Percentiles rank a stretch among this genome's conserved stretches.
Evolutionary conservation across 2,113 vertebrate genomes (phyloP).

Genomic region (Rhynchomys soricoides): DNA sequence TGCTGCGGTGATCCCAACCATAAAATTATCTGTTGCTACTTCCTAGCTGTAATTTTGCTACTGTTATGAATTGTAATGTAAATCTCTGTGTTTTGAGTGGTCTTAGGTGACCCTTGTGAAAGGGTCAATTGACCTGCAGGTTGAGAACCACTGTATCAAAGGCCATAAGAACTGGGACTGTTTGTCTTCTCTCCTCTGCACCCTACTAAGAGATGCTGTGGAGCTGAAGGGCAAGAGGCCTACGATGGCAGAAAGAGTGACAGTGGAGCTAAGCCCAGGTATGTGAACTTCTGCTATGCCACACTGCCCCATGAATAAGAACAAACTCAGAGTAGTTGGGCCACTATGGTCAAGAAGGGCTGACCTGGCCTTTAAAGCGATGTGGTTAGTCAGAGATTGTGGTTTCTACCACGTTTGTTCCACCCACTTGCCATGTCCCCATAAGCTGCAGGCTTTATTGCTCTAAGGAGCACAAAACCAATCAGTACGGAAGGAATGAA

Average conservation of each 20-base stretch:
- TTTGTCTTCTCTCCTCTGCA: neutral
- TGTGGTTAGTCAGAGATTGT: neutral
- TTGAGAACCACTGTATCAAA: neutral
- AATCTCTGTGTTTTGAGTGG: neutral
- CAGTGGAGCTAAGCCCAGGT: neutral
- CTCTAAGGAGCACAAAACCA: neutral
- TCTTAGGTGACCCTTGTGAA: neutral
- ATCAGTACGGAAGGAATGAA: neutral
- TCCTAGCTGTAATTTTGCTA: neutral
- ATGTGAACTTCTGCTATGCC: neutral
- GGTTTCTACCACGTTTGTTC: neutral
- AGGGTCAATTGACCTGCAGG: neutral
- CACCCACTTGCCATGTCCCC: neutral
- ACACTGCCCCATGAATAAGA: neutral
- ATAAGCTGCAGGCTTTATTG: neutral
- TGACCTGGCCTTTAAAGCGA: neutral
- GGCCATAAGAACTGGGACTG: neutral
- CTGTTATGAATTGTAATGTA: neutral
- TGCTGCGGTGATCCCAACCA: neutral
- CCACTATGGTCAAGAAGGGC: neutral
- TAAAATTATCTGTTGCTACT: neutral
- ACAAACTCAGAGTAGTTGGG: neutral
- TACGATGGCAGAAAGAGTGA: neutral
- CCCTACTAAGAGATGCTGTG: neutral
- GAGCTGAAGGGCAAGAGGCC: neutral